Conservation (phyloP, 2,888 invertebrate species). For the Volucella zonaria region DNA sequence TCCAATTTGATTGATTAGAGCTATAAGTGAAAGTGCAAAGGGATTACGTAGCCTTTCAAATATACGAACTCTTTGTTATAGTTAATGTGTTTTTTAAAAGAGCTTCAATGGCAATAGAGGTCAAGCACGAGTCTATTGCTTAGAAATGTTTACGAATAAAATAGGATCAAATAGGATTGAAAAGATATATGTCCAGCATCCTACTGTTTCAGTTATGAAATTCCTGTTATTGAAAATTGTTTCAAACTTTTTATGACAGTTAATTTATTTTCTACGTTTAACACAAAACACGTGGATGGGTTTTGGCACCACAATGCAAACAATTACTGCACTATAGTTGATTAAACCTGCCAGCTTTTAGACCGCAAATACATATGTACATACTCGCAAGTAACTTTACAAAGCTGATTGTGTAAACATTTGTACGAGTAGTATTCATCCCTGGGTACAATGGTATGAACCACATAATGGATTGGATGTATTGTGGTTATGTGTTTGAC, state of each 20-base stretch:
- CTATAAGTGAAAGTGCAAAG: slow-evolving; percentile 3
- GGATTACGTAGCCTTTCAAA: slow-evolving; percentile 10
- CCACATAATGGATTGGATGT: slow-evolving; percentile 33
- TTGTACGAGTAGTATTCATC: neutral
- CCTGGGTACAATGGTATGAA: neutral
- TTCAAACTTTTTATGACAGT: slow-evolving; percentile 6
- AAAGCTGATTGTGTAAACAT: no score
- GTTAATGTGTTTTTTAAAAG: no score
- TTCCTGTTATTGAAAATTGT: slow-evolving; percentile 3
- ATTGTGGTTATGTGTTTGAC: slow-evolving; percentile 26
- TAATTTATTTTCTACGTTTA: slow-evolving; percentile 23
- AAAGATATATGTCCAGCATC: no score
- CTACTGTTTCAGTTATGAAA: no score
- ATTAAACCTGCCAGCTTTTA: neutral
- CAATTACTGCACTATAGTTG: neutral
- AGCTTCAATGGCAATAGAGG: no score
- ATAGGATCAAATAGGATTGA: no score
- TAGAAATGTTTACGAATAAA: no score
- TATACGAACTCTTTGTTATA: neutral
- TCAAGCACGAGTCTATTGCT: no score
- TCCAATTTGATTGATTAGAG: slow-evolving; percentile 32
- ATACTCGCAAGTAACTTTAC: no score
- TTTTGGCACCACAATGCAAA: slow-evolving; percentile 40
- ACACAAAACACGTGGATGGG: slow-evolving; percentile 28
- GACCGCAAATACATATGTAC: neutral